Evolutionary conservation across 2,888 invertebrate genomes (phyloP).

Genomic region (Fragum fragum): DNA sequence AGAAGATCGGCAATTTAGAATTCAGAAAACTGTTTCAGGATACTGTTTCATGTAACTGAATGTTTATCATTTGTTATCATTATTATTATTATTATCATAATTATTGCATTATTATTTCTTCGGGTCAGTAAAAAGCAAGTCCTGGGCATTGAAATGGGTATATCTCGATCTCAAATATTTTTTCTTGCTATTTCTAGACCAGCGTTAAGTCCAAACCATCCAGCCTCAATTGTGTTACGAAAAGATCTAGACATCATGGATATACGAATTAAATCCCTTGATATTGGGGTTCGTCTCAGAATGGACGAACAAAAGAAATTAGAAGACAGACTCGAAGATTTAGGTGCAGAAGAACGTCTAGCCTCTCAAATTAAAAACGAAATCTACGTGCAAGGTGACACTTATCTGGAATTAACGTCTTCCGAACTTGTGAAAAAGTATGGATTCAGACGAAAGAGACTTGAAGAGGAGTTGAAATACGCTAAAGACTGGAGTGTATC

Average conservation of each 20-base stretch:
- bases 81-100: too few relatives aligned
- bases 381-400: conserved; percentile 62
- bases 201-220: conserved; percentile 38
- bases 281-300: conserved; percentile 51
- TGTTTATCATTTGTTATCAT: too few relatives aligned
- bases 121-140: too few relatives aligned
- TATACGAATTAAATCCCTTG: conserved; percentile 55
- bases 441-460: conserved; percentile 45
- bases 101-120: too few relatives aligned
- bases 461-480: conserved; percentile 51
- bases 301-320: conserved; percentile 56
- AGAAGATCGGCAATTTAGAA: too few relatives aligned
- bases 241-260: conserved; percentile 66
- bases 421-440: conserved; percentile 57
- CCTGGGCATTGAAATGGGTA: too few relatives aligned
- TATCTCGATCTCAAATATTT: too few relatives aligned
- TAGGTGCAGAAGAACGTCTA: conserved; percentile 44
- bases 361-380: conserved; percentile 59
- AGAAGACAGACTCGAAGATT: conserved; percentile 53
- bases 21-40: too few relatives aligned
- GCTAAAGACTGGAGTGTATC: conserved; percentile 55
- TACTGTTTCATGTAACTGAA: too few relatives aligned
- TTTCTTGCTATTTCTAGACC: conserved; percentile 33
- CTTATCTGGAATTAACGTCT: conserved; percentile 53
- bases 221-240: conserved; percentile 43